These are phyloP conservation scores for Xylota sylvarum DNA, from an alignment of 2,888 invertebrate genomes.

Conservation along the genomic window DNA sequence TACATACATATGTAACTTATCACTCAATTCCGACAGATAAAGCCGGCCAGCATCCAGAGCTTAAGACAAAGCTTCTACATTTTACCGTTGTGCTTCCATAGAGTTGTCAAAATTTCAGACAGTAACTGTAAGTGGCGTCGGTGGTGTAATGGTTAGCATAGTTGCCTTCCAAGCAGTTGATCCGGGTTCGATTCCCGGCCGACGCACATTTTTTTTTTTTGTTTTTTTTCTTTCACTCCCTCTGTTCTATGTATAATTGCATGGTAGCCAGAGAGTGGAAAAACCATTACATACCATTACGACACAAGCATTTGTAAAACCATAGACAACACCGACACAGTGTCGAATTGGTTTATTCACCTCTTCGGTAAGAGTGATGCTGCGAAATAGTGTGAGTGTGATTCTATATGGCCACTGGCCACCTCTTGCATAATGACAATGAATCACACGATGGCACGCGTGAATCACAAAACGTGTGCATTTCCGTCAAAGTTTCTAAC, in stretches of 20 bases:
- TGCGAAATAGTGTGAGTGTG: neutral
- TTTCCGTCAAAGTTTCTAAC: neutral
- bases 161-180: conserved; percentile 77
- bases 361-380: neutral
- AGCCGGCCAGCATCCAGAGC: too few relatives aligned
- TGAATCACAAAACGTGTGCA: neutral
- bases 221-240: neutral
- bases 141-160: conserved; percentile 77
- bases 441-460: conserved; percentile 11
- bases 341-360: conserved; percentile 6
- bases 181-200: conserved; percentile 77
- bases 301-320: neutral
- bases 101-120: neutral
- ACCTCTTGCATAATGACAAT: neutral
- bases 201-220: conserved; percentile 70
- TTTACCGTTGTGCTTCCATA: neutral
- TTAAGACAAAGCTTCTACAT: too few relatives aligned
- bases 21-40: too few relatives aligned
- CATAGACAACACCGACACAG: neutral
- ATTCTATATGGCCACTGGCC: neutral
- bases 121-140: conserved; percentile 49
- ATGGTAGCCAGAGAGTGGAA: neutral
- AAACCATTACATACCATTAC: neutral
- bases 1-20: too few relatives aligned
- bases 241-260: neutral